Evolutionary conservation across 2,797 vertebrate species (phyloP).

Genomic region (Acipenser transmontanus): DNA sequence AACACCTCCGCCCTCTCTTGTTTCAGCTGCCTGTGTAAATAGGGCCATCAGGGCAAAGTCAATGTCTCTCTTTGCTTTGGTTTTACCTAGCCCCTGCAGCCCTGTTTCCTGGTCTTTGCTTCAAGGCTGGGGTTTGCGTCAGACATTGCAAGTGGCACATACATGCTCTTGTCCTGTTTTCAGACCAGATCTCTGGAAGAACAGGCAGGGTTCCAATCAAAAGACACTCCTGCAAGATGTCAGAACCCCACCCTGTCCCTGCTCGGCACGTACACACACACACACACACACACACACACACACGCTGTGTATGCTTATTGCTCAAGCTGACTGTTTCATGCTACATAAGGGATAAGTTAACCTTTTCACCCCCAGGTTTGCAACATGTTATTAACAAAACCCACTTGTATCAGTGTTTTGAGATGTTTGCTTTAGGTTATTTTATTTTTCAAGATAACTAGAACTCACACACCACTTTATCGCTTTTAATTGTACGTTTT

Average conservation of each 20-base stretch:
- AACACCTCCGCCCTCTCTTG: slow-evolving; percentile 65
- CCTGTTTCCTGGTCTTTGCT: slow-evolving; percentile 96
- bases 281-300: slow-evolving; percentile 41
- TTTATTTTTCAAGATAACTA: too few species aligned
- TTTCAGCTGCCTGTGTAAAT: slow-evolving; percentile 73
- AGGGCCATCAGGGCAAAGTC: slow-evolving; percentile 64
- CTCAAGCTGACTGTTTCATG: slow-evolving; percentile 47
- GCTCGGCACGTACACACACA: slow-evolving; percentile 41
- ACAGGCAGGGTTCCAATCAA: too few species aligned
- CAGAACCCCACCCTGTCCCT: slow-evolving; percentile 48
- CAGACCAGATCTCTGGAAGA: slow-evolving; percentile 44
- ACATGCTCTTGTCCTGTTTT: slow-evolving; percentile 98
- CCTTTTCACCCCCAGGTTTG: not conserved
- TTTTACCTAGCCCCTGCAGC: slow-evolving; percentile 63
- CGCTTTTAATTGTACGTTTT: too few species aligned
- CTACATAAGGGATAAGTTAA: not conserved
- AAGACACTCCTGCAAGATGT: slow-evolving; percentile 15
- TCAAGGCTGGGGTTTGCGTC: slow-evolving; percentile 98
- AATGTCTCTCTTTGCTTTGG: slow-evolving; percentile 58
- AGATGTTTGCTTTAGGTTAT: not conserved
- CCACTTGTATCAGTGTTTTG: not conserved
- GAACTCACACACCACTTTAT: too few species aligned
- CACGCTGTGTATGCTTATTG: slow-evolving; percentile 35
- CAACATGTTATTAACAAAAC: not conserved
- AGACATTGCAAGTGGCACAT: slow-evolving; percentile 97